These are phyloP conservation scores for Umimayanthus kanabou DNA, from an alignment of 92 coral and sea anemone genomes.

Conservation along the genomic window DNA sequence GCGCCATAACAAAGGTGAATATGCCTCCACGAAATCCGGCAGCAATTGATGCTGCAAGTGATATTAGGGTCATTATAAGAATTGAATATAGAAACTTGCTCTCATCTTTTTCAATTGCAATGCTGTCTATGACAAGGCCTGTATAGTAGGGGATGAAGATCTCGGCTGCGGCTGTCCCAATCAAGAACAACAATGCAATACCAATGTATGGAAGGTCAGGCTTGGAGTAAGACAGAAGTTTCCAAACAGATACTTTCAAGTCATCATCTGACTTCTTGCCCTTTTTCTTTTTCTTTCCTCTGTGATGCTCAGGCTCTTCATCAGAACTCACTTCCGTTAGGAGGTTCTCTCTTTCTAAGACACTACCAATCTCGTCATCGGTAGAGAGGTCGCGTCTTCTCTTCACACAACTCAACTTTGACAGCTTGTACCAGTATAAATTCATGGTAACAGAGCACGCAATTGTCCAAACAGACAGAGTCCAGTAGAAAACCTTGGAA, in stretches of 20 bases:
- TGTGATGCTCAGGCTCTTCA: not conserved
- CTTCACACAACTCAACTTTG: constrained; percentile 35
- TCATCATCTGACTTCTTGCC: constrained; percentile 31
- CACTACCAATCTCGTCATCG: constrained; percentile 78
- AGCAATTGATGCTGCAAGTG: constrained; percentile 77
- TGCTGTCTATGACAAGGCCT: constrained; percentile 93
- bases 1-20: constrained; percentile 73
- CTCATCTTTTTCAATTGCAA: constrained; percentile 87
- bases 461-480: constrained; percentile 66
- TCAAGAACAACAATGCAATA: constrained; percentile 73
- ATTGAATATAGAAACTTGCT: constrained; percentile 68
- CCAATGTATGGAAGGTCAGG: constrained; percentile 79
- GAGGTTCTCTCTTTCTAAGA: constrained; percentile 67
- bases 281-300: constrained; percentile 18
- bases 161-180: constrained; percentile 88
- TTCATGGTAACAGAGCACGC: constrained; percentile 56
- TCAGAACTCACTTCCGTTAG: constrained; percentile 49
- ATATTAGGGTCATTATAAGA: constrained; percentile 75
- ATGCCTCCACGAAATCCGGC: constrained; percentile 95
- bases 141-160: constrained; percentile 94
- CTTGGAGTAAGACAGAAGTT: constrained; percentile 77
- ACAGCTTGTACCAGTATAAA: constrained; percentile 71
- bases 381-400: constrained; percentile 50
- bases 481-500: constrained; percentile 73
- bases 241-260: constrained; percentile 62